A percentile compares a stretch with the other conserved stretches of the same genome.
These are phyloP conservation scores for Malacoctenus gilli DNA, from an alignment of 2,797 vertebrate species.

Conservation along the genomic window DNA sequence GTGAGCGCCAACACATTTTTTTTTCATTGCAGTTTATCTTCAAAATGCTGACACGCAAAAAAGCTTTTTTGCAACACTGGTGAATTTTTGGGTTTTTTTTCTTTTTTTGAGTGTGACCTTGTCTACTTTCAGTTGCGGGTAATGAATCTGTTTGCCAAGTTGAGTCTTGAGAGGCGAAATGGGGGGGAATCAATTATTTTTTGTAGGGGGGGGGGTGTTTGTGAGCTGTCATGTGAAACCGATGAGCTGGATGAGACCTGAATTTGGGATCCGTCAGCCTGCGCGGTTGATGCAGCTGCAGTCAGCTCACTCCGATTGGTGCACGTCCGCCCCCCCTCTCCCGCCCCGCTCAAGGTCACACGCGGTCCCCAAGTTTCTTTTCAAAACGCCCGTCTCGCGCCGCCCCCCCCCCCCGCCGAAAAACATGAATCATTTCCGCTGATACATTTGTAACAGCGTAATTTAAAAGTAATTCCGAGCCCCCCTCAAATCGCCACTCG, in stretches of 20 bases:
- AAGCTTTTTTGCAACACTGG: constrained; percentile 7
- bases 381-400: neutral
- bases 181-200: constrained; percentile 36
- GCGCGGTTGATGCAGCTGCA: constrained; percentile 22
- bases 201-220: constrained; percentile 10
- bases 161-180: constrained; percentile 42
- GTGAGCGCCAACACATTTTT: constrained; percentile 26
- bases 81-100: too few species aligned
- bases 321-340: neutral
- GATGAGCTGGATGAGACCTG: constrained; percentile 27
- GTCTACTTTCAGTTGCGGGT: constrained; percentile 41
- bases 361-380: constrained; percentile 28
- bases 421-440: constrained; percentile 46
- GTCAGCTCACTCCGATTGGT: constrained; percentile 21
- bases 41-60: constrained; percentile 46
- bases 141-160: constrained; percentile 58
- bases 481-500: constrained; percentile 30
- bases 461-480: constrained; percentile 61
- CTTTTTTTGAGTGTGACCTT: constrained; percentile 62
- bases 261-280: constrained; percentile 25
- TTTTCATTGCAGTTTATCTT: constrained; percentile 23
- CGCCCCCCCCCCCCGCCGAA: too few species aligned
- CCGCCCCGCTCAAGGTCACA: constrained; percentile 45
- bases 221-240: constrained; percentile 29
- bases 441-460: constrained; percentile 46